These are phyloP conservation scores for Capitella teleta DNA, from an alignment of 1,140 invertebrate genomes.

Conservation along the genomic window DNA sequence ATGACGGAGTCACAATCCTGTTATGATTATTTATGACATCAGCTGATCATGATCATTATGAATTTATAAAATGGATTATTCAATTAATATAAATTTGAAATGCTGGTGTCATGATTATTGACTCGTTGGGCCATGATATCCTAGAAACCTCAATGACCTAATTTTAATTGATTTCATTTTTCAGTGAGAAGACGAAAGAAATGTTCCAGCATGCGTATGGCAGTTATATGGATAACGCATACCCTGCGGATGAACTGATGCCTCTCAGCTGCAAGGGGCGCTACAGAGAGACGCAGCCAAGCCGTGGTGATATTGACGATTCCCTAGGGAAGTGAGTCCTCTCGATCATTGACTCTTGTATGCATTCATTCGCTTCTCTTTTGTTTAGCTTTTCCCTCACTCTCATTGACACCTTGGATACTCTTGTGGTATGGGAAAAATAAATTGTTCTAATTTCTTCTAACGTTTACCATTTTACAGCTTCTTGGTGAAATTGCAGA, in stretches of 20 bases:
- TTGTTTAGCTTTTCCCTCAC: conserved; percentile 87
- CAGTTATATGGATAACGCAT: conserved; percentile 88
- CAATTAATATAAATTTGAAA: too few relatives aligned
- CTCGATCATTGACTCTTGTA: neutral
- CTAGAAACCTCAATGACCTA: neutral
- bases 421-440: conserved; percentile 60
- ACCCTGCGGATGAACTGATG: conserved; percentile 97
- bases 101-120: too few relatives aligned
- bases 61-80: too few relatives aligned
- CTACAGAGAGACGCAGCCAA: conserved; percentile 63
- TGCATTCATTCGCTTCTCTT: too few relatives aligned
- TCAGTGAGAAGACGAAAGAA: conserved; percentile 70
- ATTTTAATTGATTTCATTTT: conserved; percentile 17
- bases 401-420: conserved; percentile 86
- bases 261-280: conserved; percentile 88
- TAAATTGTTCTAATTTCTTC: too few relatives aligned
- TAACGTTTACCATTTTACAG: conserved; percentile 28
- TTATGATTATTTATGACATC: too few relatives aligned
- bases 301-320: conserved; percentile 91
- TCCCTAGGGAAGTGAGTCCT: conserved; percentile 82
- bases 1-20: too few relatives aligned
- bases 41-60: too few relatives aligned
- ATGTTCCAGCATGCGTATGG: conserved; percentile 98
- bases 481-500: conserved; percentile 83
- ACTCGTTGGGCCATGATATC: too few relatives aligned